phyloP scores from a whole-genome alignment of 2,888 invertebrate genomes.

The Flexamia atlantica region DNA sequence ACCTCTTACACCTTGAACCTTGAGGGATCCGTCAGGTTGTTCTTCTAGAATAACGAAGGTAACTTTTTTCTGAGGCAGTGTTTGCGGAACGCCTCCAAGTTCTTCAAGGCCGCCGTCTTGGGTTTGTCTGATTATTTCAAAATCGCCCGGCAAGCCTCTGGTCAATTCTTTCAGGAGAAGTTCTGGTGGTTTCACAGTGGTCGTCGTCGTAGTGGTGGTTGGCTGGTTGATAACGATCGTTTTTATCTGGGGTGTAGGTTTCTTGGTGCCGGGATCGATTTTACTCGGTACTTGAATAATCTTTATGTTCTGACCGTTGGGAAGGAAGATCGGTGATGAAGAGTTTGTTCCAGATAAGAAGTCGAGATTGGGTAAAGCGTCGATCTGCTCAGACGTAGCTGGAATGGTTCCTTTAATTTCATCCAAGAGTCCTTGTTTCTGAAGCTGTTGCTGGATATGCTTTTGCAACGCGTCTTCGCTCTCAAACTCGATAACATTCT shows the following conservation, averaged over 20 bases:
- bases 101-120: slow-evolving; percentile 86
- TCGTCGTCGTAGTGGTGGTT: slow-evolving; percentile 74
- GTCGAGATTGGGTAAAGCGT: slow-evolving; percentile 68
- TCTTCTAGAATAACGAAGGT: slow-evolving; percentile 93
- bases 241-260: slow-evolving; percentile 67
- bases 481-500: slow-evolving; percentile 58
- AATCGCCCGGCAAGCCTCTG: slow-evolving; percentile 88
- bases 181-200: slow-evolving; percentile 81
- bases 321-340: slow-evolving; percentile 71
- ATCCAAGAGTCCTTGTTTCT: slow-evolving; percentile 85
- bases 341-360: slow-evolving; percentile 66
- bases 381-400: slow-evolving; percentile 83
- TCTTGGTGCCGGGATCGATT: slow-evolving; percentile 54
- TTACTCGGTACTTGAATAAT: slow-evolving; percentile 65
- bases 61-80: slow-evolving; percentile 86
- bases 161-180: slow-evolving; percentile 87
- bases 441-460: slow-evolving; percentile 79
- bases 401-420: slow-evolving; percentile 86
- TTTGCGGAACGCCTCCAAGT: slow-evolving; percentile 78
- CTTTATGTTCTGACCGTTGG: slow-evolving; percentile 73
- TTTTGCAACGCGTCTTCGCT: slow-evolving; percentile 83
- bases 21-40: slow-evolving; percentile 90
- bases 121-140: slow-evolving; percentile 87
- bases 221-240: slow-evolving; percentile 69
- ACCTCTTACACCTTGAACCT: slow-evolving; percentile 90